Percentiles rank a stretch among this genome's conserved stretches.
These are phyloP conservation scores for Hyperoplus lanceolatus DNA, from an alignment of 2,797 vertebrate genomes.

Conservation along the genomic window DNA sequence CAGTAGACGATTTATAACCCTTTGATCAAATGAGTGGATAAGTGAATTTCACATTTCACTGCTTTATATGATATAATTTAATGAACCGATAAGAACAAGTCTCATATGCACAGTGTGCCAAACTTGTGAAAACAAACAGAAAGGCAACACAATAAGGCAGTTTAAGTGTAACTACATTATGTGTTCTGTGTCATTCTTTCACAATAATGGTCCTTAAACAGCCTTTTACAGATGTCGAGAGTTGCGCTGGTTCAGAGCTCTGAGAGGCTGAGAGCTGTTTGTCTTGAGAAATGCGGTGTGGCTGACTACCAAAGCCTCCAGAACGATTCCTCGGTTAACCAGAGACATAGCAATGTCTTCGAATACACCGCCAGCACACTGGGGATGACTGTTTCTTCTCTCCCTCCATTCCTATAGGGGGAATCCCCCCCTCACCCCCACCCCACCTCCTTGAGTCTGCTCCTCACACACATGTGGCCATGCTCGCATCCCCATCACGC, in stretches of 20 bases:
- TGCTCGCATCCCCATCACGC: slow-evolving; percentile 77
- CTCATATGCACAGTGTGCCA: slow-evolving; percentile 4
- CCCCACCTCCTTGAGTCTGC: slow-evolving; percentile 56
- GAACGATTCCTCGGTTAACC: slow-evolving; percentile 79
- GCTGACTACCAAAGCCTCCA: slow-evolving; percentile 71
- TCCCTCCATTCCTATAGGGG: slow-evolving; percentile 65
- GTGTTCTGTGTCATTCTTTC: slow-evolving; percentile 50
- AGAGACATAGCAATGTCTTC: slow-evolving; percentile 74
- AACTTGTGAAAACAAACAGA: slow-evolving; percentile 29
- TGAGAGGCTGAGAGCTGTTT: slow-evolving; percentile 68
- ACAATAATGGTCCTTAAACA: slow-evolving; percentile 50
- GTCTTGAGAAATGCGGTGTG: slow-evolving; percentile 78
- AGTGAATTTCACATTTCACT: slow-evolving; percentile 23
- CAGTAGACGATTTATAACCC: slow-evolving; percentile 20
- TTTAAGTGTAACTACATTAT: slow-evolving; percentile 21
- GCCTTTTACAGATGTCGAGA: slow-evolving; percentile 47
- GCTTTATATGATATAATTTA: background rate
- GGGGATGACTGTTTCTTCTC: slow-evolving; percentile 70
- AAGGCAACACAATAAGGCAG: slow-evolving; percentile 37
- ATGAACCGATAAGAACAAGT: slow-evolving; percentile 18
- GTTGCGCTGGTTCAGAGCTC: slow-evolving; percentile 37
- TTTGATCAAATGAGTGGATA: background rate
- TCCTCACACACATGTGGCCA: slow-evolving; percentile 80
- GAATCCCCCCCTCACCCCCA: slow-evolving; percentile 56
- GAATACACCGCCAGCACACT: slow-evolving; percentile 61